Conservation (phyloP, 2,888 invertebrate species). For the Hypolimnas misippus region DNA sequence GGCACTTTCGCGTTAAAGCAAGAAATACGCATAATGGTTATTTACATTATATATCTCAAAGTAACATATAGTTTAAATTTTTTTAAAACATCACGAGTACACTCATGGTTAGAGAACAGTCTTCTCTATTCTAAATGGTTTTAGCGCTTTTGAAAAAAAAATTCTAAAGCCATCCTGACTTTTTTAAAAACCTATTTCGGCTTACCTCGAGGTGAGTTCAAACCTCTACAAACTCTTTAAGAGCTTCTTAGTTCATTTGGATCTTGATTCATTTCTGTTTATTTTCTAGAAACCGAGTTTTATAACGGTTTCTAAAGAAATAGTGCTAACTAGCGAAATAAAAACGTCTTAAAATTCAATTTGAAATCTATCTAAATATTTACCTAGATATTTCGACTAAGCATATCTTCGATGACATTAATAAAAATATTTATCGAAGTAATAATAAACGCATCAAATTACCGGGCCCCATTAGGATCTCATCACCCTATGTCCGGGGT, state of each 20-base stretch:
- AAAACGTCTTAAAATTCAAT: not conserved
- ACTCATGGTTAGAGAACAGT: not conserved
- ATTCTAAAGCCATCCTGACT: conserved; percentile 1
- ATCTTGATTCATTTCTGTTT: conserved; percentile 21
- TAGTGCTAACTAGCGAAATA: conserved; percentile 8
- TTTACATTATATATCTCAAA: no score
- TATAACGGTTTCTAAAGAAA: not conserved
- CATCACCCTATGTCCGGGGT: no score
- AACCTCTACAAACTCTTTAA: conserved; percentile 18
- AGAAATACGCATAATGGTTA: no score
- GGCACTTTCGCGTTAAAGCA: no score
- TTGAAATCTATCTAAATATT: not conserved
- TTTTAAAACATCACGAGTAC: no score
- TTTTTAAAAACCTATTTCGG: conserved; percentile 7
- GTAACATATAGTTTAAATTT: no score
- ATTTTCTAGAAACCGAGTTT: conserved; percentile 24
- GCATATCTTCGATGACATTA: no score
- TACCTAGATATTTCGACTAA: conserved; percentile 5
- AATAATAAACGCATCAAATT: no score
- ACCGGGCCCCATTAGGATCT: no score
- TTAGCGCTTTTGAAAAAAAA: conserved; percentile 3
- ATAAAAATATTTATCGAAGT: no score
- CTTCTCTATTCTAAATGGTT: not conserved
- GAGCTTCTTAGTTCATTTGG: conserved; percentile 30
- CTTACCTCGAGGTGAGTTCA: conserved; percentile 23